These are phyloP conservation scores for Netelia virgata DNA, from an alignment of 2,888 invertebrate genomes.

Conservation along the genomic window DNA sequence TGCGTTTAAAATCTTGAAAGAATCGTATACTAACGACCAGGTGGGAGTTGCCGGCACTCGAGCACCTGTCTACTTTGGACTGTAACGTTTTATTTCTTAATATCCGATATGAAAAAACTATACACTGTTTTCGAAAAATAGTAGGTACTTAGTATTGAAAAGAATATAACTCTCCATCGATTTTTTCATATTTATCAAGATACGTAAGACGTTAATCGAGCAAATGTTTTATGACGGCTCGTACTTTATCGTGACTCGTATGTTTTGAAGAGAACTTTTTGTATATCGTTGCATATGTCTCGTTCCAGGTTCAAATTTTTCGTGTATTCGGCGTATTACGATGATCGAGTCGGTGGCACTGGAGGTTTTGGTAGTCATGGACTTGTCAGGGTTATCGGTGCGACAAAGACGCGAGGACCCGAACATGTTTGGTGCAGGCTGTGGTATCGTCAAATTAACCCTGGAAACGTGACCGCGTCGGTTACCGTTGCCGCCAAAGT, in stretches of 20 bases:
- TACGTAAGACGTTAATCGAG: no score
- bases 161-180: no score
- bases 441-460: slow-evolving; percentile 88
- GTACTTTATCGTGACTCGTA: neutral
- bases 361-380: slow-evolving; percentile 79
- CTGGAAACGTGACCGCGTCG: slow-evolving; percentile 83
- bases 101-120: no score
- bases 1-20: neutral
- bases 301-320: slow-evolving; percentile 92
- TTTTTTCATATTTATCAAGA: no score
- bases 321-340: slow-evolving; percentile 96
- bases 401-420: slow-evolving; percentile 94
- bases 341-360: slow-evolving; percentile 86
- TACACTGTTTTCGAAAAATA: no score
- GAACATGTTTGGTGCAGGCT: slow-evolving; percentile 93
- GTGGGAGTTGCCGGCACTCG: no score
- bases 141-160: no score
- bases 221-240: no score
- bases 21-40: no score
- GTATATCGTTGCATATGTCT: slow-evolving; percentile 65
- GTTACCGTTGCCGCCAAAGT: slow-evolving; percentile 91
- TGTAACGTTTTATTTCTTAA: no score
- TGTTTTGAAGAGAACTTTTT: neutral
- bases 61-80: no score
- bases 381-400: slow-evolving; percentile 92